phyloP scores from a whole-genome alignment of 2,888 invertebrate species.

The Drosophila neonasuta region DNA sequence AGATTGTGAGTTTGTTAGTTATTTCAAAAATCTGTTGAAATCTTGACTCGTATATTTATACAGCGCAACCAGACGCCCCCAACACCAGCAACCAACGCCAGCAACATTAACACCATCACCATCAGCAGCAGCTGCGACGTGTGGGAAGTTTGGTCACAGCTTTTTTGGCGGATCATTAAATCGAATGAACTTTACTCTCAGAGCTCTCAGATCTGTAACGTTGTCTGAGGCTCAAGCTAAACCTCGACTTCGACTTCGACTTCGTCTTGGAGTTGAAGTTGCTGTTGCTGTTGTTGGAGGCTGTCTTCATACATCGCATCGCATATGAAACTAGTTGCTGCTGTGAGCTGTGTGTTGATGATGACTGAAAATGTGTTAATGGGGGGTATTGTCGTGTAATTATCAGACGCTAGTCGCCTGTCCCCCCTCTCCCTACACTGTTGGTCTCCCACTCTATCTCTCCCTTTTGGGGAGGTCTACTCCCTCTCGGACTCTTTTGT shows the following conservation, averaged over 20 bases:
- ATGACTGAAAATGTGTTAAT: slow-evolving; percentile 75
- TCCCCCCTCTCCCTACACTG: neutral
- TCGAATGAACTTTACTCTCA: slow-evolving; percentile 69
- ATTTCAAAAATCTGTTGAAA: slow-evolving; percentile 75
- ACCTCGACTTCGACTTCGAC: neutral
- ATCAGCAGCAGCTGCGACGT: neutral
- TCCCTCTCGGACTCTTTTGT: slow-evolving; percentile 36
- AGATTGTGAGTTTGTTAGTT: slow-evolving; percentile 57
- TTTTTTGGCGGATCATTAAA: slow-evolving; percentile 69
- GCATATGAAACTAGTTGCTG: slow-evolving; percentile 26
- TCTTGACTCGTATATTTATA: slow-evolving; percentile 42
- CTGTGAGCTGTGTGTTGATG: slow-evolving; percentile 61
- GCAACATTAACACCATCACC: slow-evolving; percentile 7
- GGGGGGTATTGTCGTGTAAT: slow-evolving; percentile 77
- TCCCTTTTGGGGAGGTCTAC: slow-evolving; percentile 1
- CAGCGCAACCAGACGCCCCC: slow-evolving; percentile 22
- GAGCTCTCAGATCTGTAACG: slow-evolving; percentile 60
- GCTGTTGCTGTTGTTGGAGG: neutral
- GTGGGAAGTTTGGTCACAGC: slow-evolving; percentile 50
- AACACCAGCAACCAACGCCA: slow-evolving; percentile 1
- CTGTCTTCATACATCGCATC: slow-evolving; percentile 13
- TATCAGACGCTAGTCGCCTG: slow-evolving; percentile 50
- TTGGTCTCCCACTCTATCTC: neutral
- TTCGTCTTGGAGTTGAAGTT: neutral
- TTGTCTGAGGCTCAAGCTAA: slow-evolving; percentile 21